These are phyloP conservation scores for Diglossa cyanea DNA, from an alignment of 2,797 vertebrate genomes.

Conservation along the genomic window DNA sequence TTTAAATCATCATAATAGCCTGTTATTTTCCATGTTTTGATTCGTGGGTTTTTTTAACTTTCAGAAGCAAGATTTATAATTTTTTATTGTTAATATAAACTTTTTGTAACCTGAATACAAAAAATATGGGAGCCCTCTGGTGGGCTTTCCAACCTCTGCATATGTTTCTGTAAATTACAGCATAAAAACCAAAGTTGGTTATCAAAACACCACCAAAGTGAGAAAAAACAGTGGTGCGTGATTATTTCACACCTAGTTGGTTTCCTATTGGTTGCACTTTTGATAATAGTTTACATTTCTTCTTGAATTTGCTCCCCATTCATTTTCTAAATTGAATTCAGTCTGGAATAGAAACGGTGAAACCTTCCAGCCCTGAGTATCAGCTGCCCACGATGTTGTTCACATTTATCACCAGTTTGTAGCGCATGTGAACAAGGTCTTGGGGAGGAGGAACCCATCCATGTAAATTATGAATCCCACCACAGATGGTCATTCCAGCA, in stretches of 20 bases:
- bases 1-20: not conserved
- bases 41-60: not conserved
- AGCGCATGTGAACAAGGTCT: rapidly evolving
- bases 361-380: not conserved
- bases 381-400: rapidly evolving
- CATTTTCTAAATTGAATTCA: not conserved
- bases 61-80: not conserved
- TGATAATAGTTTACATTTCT: not conserved
- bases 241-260: not conserved
- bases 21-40: not conserved
- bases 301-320: not conserved
- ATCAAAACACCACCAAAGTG: not conserved
- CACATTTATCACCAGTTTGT: not conserved
- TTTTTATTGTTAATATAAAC: not conserved
- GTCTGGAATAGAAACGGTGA: not conserved
- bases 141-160: not conserved
- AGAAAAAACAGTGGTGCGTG: not conserved
- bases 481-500: not conserved
- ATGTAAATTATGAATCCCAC: not conserved
- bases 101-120: not conserved
- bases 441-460: not conserved
- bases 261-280: not conserved
- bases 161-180: not conserved
- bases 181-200: not conserved
- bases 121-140: conserved; percentile 3